These are phyloP conservation scores for Pocota personata DNA, from an alignment of 2,888 invertebrate species.

Conservation along the genomic window DNA sequence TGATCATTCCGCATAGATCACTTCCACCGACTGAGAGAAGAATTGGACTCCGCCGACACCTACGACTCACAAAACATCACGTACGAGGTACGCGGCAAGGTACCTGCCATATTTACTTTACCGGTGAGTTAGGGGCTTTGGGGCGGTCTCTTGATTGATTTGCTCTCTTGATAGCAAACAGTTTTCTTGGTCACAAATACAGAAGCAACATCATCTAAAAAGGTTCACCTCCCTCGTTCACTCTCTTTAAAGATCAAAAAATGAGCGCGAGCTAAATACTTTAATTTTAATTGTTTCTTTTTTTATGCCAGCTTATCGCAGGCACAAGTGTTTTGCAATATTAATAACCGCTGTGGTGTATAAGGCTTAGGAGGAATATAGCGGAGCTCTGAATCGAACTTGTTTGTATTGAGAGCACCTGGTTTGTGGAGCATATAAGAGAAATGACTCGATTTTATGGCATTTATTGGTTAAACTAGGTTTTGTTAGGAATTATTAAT, in stretches of 20 bases:
- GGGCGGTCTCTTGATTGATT: constrained; percentile 70
- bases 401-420: constrained; percentile 1
- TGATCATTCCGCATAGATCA: constrained; percentile 49
- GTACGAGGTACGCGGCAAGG: constrained; percentile 1
- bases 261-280: constrained; percentile 38
- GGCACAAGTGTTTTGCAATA: constrained; percentile 62
- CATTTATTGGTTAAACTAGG: not conserved
- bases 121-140: constrained; percentile 47
- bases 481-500: constrained; percentile 1
- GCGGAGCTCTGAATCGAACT: not conserved
- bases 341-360: constrained; percentile 26
- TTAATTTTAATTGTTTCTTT: constrained; percentile 58
- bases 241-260: constrained; percentile 28
- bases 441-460: not conserved
- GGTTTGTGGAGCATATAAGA: not conserved
- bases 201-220: constrained; percentile 19
- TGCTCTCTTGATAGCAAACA: constrained; percentile 46
- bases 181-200: constrained; percentile 39
- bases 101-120: constrained; percentile 60
- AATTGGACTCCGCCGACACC: constrained; percentile 27
- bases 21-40: constrained; percentile 50
- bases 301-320: constrained; percentile 60
- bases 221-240: constrained; percentile 31
- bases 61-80: constrained; percentile 10
- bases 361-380: constrained; percentile 2